Percentiles rank a stretch among this genome's conserved stretches.
These are phyloP conservation scores for Euplagia quadripunctaria DNA, from an alignment of 2,888 invertebrate genomes.

Conservation along the genomic window DNA sequence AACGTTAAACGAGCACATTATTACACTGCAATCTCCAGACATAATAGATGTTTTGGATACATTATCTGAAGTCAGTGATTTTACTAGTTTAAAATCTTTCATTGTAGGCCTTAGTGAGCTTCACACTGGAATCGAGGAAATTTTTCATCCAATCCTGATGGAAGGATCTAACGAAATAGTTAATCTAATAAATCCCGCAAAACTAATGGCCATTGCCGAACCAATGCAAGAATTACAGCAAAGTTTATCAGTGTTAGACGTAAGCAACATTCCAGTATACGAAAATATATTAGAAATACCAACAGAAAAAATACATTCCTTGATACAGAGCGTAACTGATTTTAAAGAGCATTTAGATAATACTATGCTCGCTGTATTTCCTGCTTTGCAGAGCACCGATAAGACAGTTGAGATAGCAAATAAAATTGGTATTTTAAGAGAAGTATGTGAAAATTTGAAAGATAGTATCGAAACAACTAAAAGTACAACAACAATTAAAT, in stretches of 20 bases:
- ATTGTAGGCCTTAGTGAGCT: conserved; percentile 67
- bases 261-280: conserved; percentile 76
- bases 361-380: conserved; percentile 68
- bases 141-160: conserved; percentile 73
- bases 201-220: conserved; percentile 71
- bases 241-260: conserved; percentile 73
- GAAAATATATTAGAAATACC: conserved; percentile 75
- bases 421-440: conserved; percentile 67
- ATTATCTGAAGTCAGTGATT: conserved; percentile 73
- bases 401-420: conserved; percentile 73
- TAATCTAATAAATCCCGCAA: conserved; percentile 59
- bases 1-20: conserved; percentile 72
- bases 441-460: conserved; percentile 69
- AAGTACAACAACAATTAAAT: conserved; percentile 14
- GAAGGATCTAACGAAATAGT: conserved; percentile 68
- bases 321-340: conserved; percentile 67
- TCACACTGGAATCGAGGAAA: conserved; percentile 70
- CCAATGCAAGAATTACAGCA: conserved; percentile 77
- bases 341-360: conserved; percentile 73
- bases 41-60: conserved; percentile 73
- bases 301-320: conserved; percentile 70
- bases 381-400: conserved; percentile 70
- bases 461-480: conserved; percentile 61
- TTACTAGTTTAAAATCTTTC: conserved; percentile 72
- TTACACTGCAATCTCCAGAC: conserved; percentile 70